Evolutionary conservation across 1,140 invertebrate species (phyloP), one percentile per base, ranked within the genome.

Genomic region (Gonioctena quinquepunctata): DNA sequence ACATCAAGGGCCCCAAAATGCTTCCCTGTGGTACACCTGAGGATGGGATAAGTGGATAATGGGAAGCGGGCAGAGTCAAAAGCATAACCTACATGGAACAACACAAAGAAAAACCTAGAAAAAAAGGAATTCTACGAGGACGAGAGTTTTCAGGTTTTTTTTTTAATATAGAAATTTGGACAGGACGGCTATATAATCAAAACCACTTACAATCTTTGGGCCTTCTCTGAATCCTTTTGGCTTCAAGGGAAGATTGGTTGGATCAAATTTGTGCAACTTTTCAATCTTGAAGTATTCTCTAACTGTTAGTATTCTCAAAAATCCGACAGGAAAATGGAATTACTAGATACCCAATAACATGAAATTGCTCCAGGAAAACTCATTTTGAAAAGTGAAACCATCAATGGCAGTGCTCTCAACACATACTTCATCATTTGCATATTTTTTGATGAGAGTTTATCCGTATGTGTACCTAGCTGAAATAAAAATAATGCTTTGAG

Each of bases 321-420:
- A 33, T 7, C 87, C 86, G 19, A 94, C 3, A 99, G 77, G 0
- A 96, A 97, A 67, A 97, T 89, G n/a, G 92, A 86, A 82, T 99
- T 99, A 63, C 90, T 93, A 23, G 92, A 90, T 26, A 89, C 86
- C 97, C 97, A 99, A 81, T 99, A 99, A 33, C 91, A 90, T 21
- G 96, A 84, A 77, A 99, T 90, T 13, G 93, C 95, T 21, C 91
- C 88, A 16, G 95, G 91, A 79, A 98, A 98, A 79, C 95, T 92
- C 22, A 95, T 88, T 13, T 90, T 93, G 76, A 97, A 92, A 3
- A 95, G 93, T 52, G 98, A 89, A 77, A 96, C 90, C 22, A 95
- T 71, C 7, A 97, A 0, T 13, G 96, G 96, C 27, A 97, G 71
- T 1, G 86, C 89, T 73, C 91, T 83, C 0, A 97, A 77, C 1